Evolutionary conservation across 2,113 vertebrate genomes (phyloP), one percentile per base, ranked within the genome.

Genomic region (Lepus europaeus): DNA sequence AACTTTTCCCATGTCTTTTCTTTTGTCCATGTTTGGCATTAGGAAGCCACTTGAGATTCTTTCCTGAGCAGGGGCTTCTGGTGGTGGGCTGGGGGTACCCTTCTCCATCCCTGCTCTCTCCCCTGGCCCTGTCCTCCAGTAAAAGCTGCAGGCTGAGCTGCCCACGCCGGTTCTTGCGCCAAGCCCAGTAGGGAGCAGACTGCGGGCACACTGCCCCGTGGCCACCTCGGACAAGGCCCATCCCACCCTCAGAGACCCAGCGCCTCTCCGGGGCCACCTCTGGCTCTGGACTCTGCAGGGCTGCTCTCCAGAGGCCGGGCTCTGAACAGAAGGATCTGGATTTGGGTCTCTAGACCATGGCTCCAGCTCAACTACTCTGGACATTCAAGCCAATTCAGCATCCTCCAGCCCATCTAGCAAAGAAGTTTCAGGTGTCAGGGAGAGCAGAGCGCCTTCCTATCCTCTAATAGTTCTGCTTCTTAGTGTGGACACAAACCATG

Each of bases 71-170:
- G 72, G 0, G 64, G 20, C 56, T 13, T 22, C 53, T n/a, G 9
- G 45, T 3, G 31, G 45, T 22, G 33, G 27, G 14, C 5, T 1
- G 2, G 17, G 12, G 4, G 2, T 3, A 11, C 20, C 59, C 36
- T 23, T n/a, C 29, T 49, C 49, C 56, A 66, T 10, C 63, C 49
- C 81, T 14, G 17, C 36, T 70, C 9, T 25, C 33, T 82, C 56
- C 85, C 31, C 33, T 29, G 49, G 39, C 29, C 56, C 56, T 29
- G 51, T 20, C 27, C 7, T 31, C 33, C 20, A 76, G 1, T 25
- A 10, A 91, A 85, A 59, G 19, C 29, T 9, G 5, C 2, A 49
- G 33, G 33, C 23, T 73, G 9, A 94, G 39, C 17, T 39, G 31
- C 3, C 16, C 36, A 33, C 12, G 3, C 19, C 13, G 25, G 11